phyloP scores from a whole-genome alignment of 2,888 invertebrate genomes.

The Scrobipalpa atriplicella region DNA sequence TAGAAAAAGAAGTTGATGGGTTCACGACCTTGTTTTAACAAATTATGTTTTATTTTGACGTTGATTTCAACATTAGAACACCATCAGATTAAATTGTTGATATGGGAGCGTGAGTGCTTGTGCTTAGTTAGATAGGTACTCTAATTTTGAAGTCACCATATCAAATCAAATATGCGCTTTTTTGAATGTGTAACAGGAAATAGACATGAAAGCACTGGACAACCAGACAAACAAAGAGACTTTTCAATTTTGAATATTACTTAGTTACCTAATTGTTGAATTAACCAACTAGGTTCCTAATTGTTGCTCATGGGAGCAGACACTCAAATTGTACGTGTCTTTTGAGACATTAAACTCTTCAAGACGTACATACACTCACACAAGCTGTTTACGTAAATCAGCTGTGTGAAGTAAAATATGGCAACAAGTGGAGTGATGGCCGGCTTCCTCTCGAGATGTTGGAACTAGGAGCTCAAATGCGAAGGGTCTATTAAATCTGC shows the following conservation, averaged over 20 bases:
- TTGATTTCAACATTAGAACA: conserved; percentile 22
- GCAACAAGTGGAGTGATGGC: not conserved
- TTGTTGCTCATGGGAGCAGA: too few relatives aligned
- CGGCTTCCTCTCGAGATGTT: not conserved
- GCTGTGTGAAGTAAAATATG: not conserved
- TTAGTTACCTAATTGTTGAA: too few relatives aligned
- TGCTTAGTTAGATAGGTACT: not conserved
- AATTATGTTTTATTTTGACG: conserved; percentile 22
- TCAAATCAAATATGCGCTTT: too few relatives aligned
- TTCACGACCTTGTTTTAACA: conserved; percentile 53
- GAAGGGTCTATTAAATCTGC: not conserved
- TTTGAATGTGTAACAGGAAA: too few relatives aligned
- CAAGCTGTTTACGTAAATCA: not conserved
- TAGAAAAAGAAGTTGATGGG: conserved; percentile 32
- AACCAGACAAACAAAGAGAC: too few relatives aligned
- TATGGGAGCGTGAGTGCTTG: not conserved
- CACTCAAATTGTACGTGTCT: not conserved
- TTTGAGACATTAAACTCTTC: not conserved
- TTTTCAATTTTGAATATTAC: too few relatives aligned
- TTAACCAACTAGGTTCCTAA: too few relatives aligned
- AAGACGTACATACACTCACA: not conserved
- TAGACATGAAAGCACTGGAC: too few relatives aligned
- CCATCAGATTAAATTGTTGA: not conserved
- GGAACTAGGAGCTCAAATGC: not conserved
- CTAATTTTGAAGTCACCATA: not conserved